A percentile compares a stretch with the other conserved stretches of the same genome.
Conservation (phyloP, 2,113 vertebrate species). For the Ondatra zibethicus region DNA sequence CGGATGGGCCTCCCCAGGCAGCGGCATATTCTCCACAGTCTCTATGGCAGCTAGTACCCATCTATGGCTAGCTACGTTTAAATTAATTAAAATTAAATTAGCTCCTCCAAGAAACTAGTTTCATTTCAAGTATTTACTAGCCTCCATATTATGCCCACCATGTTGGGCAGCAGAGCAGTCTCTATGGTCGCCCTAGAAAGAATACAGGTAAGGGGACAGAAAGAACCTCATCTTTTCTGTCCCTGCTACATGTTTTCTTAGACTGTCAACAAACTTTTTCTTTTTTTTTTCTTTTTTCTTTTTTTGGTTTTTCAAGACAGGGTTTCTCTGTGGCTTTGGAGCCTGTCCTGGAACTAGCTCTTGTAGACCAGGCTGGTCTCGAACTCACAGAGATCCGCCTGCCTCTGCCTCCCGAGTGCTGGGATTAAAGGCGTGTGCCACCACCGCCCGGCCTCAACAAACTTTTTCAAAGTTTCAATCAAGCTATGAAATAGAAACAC, state of each 20-base stretch:
- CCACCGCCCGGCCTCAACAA: no score
- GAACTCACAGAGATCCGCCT: no score
- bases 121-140: background rate
- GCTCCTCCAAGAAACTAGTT: background rate
- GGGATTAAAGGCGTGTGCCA: no score
- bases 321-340: no score
- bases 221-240: background rate
- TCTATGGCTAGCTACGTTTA: background rate
- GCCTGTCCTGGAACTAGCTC: no score
- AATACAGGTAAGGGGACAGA: background rate
- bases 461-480: conserved; percentile 24
- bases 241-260: background rate
- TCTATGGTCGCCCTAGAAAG: background rate
- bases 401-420: no score
- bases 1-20: background rate
- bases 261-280: background rate
- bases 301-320: no score
- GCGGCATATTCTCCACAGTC: background rate
- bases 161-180: background rate
- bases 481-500: conserved; percentile 38
- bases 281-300: no score
- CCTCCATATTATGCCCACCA: background rate
- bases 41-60: background rate
- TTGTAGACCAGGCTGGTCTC: no score
- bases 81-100: conserved; percentile 24